phyloP scores from a whole-genome alignment of 1,140 invertebrate species.

The Aporrectodea caliginosa region DNA sequence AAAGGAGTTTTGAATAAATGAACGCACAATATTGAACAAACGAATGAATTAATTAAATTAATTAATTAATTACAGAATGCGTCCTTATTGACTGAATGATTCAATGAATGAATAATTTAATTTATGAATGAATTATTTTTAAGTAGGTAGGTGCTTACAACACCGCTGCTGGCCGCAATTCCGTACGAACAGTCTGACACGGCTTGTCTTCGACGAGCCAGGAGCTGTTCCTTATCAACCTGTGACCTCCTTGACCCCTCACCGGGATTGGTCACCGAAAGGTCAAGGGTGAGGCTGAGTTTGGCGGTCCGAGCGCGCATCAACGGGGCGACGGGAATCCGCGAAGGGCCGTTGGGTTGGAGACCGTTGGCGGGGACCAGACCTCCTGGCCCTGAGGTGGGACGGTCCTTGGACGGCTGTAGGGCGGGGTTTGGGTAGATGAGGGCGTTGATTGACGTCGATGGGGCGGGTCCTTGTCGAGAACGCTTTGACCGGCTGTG shows the following conservation, averaged over 20 bases:
- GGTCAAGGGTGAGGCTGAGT: conserved; percentile 32
- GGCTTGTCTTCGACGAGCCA: background rate
- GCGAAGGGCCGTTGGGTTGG: background rate
- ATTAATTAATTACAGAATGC: no score
- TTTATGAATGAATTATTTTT: no score
- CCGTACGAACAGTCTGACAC: conserved; percentile 1
- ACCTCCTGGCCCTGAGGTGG: background rate
- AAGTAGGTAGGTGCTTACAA: no score
- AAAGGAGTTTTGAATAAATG: no score
- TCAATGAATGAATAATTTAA: no score
- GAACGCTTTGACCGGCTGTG: background rate
- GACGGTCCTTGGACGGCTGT: background rate
- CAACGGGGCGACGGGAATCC: background rate
- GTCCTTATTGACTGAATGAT: no score
- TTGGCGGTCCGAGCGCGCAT: conserved; percentile 5
- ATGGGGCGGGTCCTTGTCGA: background rate
- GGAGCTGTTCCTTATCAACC: background rate
- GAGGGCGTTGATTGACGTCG: background rate
- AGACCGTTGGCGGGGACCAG: background rate
- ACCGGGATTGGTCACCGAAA: conserved; percentile 23
- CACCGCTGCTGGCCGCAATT: conserved; percentile 26
- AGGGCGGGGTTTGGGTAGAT: background rate
- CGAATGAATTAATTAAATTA: no score
- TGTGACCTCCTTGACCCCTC: background rate
- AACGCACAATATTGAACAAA: no score